Base-by-base conservation (phyloP, 2,888 invertebrate species). In the Seira musarum region DNA sequence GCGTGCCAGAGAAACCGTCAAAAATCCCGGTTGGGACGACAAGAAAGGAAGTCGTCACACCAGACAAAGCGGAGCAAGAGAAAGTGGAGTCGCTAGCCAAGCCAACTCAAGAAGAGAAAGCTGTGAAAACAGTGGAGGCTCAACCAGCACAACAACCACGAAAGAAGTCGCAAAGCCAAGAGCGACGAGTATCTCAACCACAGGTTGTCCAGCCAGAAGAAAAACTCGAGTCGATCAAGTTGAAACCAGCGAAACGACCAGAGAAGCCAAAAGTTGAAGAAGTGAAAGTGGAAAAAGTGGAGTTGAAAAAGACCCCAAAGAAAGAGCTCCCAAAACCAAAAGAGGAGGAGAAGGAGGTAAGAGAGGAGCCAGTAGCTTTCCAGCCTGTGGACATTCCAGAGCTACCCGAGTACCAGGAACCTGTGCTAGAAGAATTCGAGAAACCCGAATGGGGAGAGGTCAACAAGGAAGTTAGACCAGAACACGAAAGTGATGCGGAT, bases 341-440 rank as follows among this genome's bases (percentile, higher is more conserved):
- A 15, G 19, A 69, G 22, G 0, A 24, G 21, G 10, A n/a, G n/a
- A 63, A 64, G 21, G 6, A n/a, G 30, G 35, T n/a, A 64, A 13
- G 46, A 2, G 21, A 65, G 30, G 1, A 13, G 2, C 19, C 63
- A 15, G 6, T 66, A 65, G 53, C 53, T 53, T 75, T 81, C 19
- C 68, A 75, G 49, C 83, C 83, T 22, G 22, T 83, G 1, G 75
- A 63, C 5, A 60, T 80, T 0, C 65, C 73, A 35, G 79, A 82
- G 67, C 79, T 82, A 40, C 70, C 67, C 10, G 80, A 68, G 6
- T 21, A 19, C 0, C 57, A 76, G 30, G 64, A n/a, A 0, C 25
- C 69, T 22, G 22, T 19, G 21, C 63, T 68, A 61, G 53, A 69
- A 70, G 82, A 82, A 46, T 75, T 73, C 13, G 68, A 78, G 25